phyloP scores from a whole-genome alignment of 2,797 vertebrate genomes.

The Oreortyx pictus region DNA sequence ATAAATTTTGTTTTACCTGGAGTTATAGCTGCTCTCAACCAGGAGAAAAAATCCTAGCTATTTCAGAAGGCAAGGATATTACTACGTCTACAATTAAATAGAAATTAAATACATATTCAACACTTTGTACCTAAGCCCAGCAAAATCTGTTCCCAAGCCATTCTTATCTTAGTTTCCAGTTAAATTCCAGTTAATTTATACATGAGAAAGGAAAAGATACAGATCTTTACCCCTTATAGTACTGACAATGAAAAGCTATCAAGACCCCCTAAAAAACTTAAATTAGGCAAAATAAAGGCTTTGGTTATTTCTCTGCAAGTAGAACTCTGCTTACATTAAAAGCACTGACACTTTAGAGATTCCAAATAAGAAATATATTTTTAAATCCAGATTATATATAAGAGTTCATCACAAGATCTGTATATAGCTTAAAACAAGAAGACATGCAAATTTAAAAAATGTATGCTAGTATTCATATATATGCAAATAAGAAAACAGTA shows the following conservation, averaged over 20 bases:
- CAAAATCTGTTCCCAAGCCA: neutral
- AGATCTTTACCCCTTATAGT: neutral
- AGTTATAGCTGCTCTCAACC: neutral
- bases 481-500: neutral
- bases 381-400: neutral
- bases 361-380: neutral
- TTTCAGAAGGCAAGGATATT: neutral
- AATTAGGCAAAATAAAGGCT: neutral
- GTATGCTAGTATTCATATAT: neutral
- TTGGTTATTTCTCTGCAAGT: neutral
- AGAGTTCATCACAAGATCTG: neutral
- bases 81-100: neutral
- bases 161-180: neutral
- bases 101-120: neutral
- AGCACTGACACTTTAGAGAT: neutral
- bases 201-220: neutral
- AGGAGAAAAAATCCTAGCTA: neutral
- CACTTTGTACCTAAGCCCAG: accelerated
- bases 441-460: neutral
- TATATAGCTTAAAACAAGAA: neutral
- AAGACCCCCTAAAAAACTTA: neutral
- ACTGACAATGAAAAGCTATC: neutral
- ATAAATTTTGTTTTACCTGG: neutral
- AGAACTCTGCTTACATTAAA: neutral
- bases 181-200: neutral